Base-by-base conservation (phyloP, 2,888 invertebrate species). In the Dichetophora obliterata region DNA sequence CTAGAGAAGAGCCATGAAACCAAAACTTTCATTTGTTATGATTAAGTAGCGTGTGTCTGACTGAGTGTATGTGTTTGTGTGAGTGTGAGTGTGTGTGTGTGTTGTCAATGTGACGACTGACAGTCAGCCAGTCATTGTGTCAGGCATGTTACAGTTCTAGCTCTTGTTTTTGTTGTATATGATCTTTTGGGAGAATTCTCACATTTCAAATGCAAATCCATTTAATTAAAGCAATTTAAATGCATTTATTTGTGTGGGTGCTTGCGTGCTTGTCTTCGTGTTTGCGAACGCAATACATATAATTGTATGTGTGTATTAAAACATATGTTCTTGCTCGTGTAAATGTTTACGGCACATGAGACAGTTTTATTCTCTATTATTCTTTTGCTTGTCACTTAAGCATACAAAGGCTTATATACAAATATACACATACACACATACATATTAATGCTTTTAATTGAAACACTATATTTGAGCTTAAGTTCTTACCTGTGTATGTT, bases 1-100 rank as follows among this genome's bases (percentile, higher is more conserved):
- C 74, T 14, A 24, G 65, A 74, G 74, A 65, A 74, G 57, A 24
- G 24, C 6, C 24, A 50, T 50, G 50, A 68, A n/a, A 73, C 73
- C 48, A 50, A 31, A 63, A 74, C n/a, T 54, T 65, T 34, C 54
- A 57, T 74, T 74, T 74, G 52, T 52, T 54, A 74, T 66, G 74
- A 74, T 74, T 65, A 65, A 65, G 65, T 74, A 43, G 50, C 43
- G 14, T 37, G 66, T 65, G 37, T 43, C 24, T 48, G n/a, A 22
- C 16, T 14, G 63, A 34, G 34, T 14, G 63, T 34, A n/a, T n/a
- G n/a, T n/a, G n/a, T n/a, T n/a, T n/a, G n/a, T 19, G 43, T 22
- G 2, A 34, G 3, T 31, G 61, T 31, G 61, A n/a, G n/a, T n/a
- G 66, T 22, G 37, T 66, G 43, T 19, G 19, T 43, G 37, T 37